Percentiles rank a stretch among this genome's conserved stretches.
phyloP scores from a whole-genome alignment of 2,113 vertebrate species.

The Vimba vimba region DNA sequence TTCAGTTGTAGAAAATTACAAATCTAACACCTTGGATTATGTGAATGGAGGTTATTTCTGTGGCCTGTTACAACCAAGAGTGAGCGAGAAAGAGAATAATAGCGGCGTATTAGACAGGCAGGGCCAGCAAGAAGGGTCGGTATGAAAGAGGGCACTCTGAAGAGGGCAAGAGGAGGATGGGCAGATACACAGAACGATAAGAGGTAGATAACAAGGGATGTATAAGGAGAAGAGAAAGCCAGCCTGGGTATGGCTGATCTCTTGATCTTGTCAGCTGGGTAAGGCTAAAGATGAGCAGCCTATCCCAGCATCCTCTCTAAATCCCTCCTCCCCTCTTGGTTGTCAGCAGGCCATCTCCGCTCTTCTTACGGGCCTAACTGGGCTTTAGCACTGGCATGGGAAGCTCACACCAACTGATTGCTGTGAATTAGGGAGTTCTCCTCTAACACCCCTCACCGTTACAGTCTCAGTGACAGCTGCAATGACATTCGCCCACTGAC shows the following conservation, averaged over 20 bases:
- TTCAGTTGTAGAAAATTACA: conserved; percentile 41
- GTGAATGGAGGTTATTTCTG: conserved; percentile 48
- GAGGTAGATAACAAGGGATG: conserved; percentile 42
- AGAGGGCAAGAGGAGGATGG: neutral
- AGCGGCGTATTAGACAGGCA: conserved; percentile 57
- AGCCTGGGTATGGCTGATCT: conserved; percentile 36
- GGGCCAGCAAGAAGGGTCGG: neutral
- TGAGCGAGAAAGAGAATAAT: conserved; percentile 40
- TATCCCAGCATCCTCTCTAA: conserved; percentile 34
- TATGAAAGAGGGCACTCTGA: conserved; percentile 12
- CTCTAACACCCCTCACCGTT: conserved; percentile 32
- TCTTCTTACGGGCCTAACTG: conserved; percentile 32
- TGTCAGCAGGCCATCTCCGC: conserved; percentile 36
- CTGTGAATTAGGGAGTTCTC: conserved; percentile 46
- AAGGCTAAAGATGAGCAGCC: neutral
- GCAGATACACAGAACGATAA: conserved; percentile 21
- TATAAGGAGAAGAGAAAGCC: conserved; percentile 15
- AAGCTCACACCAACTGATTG: conserved; percentile 53
- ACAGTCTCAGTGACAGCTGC: conserved; percentile 18
- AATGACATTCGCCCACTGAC: conserved; percentile 37
- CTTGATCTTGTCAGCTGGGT: conserved; percentile 40
- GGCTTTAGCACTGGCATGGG: conserved; percentile 23
- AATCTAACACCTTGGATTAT: conserved; percentile 47
- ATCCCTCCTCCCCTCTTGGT: conserved; percentile 12
- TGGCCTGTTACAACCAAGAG: conserved; percentile 31